Base-by-base conservation (phyloP, 2,888 invertebrate genomes). In the Tinea pellionella region DNA sequence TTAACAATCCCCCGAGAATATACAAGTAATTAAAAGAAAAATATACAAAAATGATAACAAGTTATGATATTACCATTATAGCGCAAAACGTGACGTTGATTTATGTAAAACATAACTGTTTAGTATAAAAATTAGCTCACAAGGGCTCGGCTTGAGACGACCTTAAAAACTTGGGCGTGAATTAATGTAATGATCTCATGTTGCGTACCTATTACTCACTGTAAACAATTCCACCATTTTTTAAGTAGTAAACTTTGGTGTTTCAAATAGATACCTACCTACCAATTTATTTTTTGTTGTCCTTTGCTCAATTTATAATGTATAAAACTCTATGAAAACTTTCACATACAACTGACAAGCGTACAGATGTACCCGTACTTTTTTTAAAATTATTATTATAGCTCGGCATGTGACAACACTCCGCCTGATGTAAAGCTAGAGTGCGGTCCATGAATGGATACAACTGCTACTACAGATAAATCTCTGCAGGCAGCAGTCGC, bases 191-290 rank as follows among this genome's bases (percentile, higher is more conserved):
- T 73, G 75, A 75, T 78, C 69, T 78, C 78, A 74, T 76, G 78
- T 75, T 75, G 68, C 74, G 62, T 61, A 67, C 66, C 74, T 69
- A 77, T 81, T 77, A 79, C 72, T 78, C 73, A 77, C 65, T 68
- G 74, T 69, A 74, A 79, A 77, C 72, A 77, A 75, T 75, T 73
- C 68, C 15, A 6, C 12, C 9, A 15, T 15, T 47, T 24, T 24
- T 47, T 15, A 13, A 57, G 47, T 47, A 37, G 2, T 2, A 37
- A 37, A 37, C 37, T 37, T 37, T 37, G 3, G 24, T 24, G 24
- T 24, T 24, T 24, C 2, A 6, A 24, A 24, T 24, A 37, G 37
- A n/a, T 37, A 37, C 37, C 37, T 37, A 37, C 9, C 24, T 24
- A 24, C 24, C 6, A 24, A 3, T 24, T 3, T 24, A 24, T 24